These are phyloP conservation scores for Martes martes DNA, from an alignment of 2,113 vertebrate genomes.

Conservation along the genomic window DNA sequence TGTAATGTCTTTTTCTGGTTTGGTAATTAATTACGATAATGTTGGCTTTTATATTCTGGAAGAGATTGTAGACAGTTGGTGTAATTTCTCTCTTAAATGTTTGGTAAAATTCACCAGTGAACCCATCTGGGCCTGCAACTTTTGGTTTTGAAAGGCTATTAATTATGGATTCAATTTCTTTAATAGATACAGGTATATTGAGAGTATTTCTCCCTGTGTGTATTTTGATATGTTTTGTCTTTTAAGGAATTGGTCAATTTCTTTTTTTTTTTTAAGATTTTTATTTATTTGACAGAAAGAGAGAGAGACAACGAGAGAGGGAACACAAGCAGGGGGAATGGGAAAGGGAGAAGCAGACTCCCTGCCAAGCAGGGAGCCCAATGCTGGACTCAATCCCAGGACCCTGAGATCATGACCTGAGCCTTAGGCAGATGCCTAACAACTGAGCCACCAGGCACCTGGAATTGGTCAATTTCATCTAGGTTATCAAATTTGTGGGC, in stretches of 20 bases:
- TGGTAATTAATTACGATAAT: background rate
- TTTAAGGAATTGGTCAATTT: background rate
- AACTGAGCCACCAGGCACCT: no score
- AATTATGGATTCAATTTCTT: background rate
- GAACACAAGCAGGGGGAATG: no score
- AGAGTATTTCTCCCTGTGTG: background rate
- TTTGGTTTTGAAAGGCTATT: background rate
- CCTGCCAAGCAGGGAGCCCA: no score
- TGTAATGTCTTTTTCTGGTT: background rate
- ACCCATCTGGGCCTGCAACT: background rate
- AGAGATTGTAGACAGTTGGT: background rate
- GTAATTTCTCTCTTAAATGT: background rate
- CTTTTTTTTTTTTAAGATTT: no score
- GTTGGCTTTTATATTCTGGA: background rate
- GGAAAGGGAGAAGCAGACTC: no score
- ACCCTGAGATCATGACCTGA: no score
- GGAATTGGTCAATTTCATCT: background rate
- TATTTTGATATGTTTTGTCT: background rate
- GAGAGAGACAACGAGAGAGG: no score
- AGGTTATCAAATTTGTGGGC: background rate
- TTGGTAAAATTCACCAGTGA: background rate
- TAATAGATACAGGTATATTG: background rate
- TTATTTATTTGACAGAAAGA: no score
- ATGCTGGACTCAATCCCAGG: no score
- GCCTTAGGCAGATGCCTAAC: no score